Evolutionary conservation across 2,888 invertebrate genomes (phyloP).

Genomic region (Aricia artaxerxes): DNA sequence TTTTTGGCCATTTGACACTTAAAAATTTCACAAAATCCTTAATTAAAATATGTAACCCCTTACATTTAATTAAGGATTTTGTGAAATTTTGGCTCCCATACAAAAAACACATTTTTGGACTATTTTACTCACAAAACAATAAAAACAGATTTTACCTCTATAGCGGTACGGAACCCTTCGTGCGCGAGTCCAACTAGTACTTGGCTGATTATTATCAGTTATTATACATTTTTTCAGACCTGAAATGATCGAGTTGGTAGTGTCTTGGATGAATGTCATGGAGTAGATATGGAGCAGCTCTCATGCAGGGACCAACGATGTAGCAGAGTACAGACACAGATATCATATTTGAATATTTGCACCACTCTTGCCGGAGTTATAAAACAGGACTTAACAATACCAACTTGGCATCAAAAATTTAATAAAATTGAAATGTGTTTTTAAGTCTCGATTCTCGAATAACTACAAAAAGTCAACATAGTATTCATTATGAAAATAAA

Average conservation of each 20-base stretch:
- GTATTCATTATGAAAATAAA: background rate
- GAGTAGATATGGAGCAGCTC: background rate
- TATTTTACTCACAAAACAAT: too few relatives aligned
- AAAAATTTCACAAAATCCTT: too few relatives aligned
- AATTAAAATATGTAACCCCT: too few relatives aligned
- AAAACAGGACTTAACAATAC: background rate
- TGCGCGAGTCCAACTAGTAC: too few relatives aligned
- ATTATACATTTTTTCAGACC: background rate
- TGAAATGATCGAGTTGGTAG: background rate
- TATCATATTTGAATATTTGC: background rate
- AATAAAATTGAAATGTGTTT: background rate
- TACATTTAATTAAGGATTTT: too few relatives aligned
- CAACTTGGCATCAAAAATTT: background rate
- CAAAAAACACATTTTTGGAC: too few relatives aligned
- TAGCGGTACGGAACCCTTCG: too few relatives aligned
- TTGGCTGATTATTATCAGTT: too few relatives aligned
- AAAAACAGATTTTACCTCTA: too few relatives aligned
- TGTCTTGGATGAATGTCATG: too few relatives aligned
- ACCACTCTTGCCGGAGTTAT: background rate
- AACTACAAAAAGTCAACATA: background rate
- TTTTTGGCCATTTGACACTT: too few relatives aligned
- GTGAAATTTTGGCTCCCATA: too few relatives aligned
- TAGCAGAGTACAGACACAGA: background rate
- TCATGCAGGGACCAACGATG: background rate
- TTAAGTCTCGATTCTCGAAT: background rate